These are phyloP conservation scores for Ophion costatus DNA, from an alignment of 2,888 invertebrate genomes.

Conservation along the genomic window DNA sequence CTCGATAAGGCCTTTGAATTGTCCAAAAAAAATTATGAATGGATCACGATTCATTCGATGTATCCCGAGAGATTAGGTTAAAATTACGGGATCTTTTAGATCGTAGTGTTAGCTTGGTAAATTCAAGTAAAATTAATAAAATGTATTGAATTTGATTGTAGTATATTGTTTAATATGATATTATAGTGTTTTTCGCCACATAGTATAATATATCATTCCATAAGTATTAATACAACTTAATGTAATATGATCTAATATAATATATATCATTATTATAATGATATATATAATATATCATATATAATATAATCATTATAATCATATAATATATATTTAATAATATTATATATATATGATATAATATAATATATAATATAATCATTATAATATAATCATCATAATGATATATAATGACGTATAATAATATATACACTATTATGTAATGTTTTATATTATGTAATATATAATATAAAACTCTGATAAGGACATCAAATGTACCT, in stretches of 20 bases:
- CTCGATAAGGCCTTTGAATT: constrained; percentile 23
- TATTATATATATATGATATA: too few species aligned
- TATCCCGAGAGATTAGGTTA: background rate
- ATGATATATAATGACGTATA: too few species aligned
- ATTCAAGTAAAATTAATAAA: background rate
- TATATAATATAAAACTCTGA: too few species aligned
- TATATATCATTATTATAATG: too few species aligned
- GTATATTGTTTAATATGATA: background rate
- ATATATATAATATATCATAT: too few species aligned
- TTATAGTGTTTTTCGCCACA: background rate
- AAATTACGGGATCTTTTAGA: background rate
- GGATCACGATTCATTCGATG: background rate
- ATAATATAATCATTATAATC: too few species aligned
- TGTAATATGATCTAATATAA: background rate
- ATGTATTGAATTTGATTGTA: background rate
- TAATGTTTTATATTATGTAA: too few species aligned
- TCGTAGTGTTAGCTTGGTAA: background rate
- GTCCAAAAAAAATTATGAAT: constrained; percentile 17
- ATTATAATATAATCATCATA: too few species aligned
- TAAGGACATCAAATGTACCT: too few species aligned
- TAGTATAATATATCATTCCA: background rate
- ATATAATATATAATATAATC: too few species aligned
- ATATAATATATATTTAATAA: too few species aligned
- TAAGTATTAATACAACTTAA: background rate
- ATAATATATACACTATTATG: too few species aligned